phyloP scores from a whole-genome alignment of 2,113 vertebrate species.

The Charadrius vociferus region DNA sequence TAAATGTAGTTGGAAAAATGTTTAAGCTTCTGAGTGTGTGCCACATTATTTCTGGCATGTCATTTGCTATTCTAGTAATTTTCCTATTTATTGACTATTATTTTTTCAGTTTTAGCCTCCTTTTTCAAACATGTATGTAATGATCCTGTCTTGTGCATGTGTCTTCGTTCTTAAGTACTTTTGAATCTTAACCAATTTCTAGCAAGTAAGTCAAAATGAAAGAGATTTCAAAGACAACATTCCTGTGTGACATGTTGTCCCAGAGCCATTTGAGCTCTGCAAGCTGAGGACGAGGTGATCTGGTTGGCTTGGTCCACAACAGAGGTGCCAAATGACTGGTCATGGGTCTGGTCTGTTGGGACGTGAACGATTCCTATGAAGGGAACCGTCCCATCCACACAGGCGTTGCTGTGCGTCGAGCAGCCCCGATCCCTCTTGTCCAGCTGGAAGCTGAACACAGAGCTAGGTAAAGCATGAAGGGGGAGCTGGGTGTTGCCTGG shows the following conservation, averaged over 20 bases:
- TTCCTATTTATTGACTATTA: not conserved
- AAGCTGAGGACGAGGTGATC: not conserved
- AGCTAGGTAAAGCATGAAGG: not conserved
- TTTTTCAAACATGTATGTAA: not conserved
- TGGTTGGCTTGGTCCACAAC: not conserved
- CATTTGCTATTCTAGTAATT: not conserved
- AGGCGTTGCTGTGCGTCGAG: not conserved
- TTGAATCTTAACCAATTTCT: not conserved
- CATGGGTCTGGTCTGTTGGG: not conserved
- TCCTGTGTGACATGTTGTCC: accelerated
- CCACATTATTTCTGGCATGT: not conserved
- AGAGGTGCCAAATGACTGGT: not conserved
- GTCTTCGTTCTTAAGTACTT: not conserved
- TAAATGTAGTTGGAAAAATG: not conserved
- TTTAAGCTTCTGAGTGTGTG: accelerated
- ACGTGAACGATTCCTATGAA: not conserved
- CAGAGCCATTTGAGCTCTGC: not conserved
- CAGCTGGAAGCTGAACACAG: not conserved
- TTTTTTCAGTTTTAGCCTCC: not conserved
- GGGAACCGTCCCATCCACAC: not conserved
- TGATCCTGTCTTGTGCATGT: not conserved
- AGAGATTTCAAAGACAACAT: not conserved
- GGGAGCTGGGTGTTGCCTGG: not conserved
- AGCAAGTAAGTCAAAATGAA: not conserved
- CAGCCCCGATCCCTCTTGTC: not conserved